A percentile compares a stretch with the other conserved stretches of the same genome.
Evolutionary conservation across 2,797 vertebrate species (phyloP).

Genomic region (Pithecia hirsuta): DNA sequence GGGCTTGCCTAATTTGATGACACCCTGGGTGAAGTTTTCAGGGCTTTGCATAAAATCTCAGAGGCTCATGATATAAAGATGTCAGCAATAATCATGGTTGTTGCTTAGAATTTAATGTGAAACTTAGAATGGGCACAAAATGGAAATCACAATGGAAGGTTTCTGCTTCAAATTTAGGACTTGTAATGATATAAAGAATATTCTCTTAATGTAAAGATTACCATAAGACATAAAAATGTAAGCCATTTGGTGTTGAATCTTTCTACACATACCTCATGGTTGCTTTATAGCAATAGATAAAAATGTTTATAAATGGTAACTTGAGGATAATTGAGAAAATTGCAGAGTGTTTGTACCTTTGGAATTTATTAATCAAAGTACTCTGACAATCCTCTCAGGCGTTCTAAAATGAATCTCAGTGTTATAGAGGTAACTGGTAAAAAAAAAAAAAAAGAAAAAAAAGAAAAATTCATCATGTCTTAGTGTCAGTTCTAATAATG

Average conservation of each 20-base stretch:
- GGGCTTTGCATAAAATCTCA: conserved; percentile 79
- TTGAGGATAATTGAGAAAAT: conserved; percentile 76
- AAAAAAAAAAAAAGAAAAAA: background rate
- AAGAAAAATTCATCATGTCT: background rate
- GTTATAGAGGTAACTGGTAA: background rate
- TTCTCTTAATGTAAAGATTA: conserved; percentile 74
- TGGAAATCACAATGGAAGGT: conserved; percentile 51
- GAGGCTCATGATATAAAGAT: conserved; percentile 78
- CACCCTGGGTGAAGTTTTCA: conserved; percentile 80
- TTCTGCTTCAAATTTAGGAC: conserved; percentile 67
- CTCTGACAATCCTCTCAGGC: conserved; percentile 24
- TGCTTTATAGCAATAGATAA: conserved; percentile 81
- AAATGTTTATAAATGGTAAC: conserved; percentile 83
- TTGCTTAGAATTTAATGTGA: conserved; percentile 77
- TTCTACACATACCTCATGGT: conserved; percentile 74
- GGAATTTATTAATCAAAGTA: conserved; percentile 56
- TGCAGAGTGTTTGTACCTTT: conserved; percentile 70
- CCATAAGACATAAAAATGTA: conserved; percentile 69
- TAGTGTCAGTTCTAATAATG: background rate
- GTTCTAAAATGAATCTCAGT: conserved; percentile 47
- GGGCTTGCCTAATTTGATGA: conserved; percentile 80
- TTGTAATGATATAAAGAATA: conserved; percentile 68
- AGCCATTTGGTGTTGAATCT: conserved; percentile 81
- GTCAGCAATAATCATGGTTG: conserved; percentile 78
- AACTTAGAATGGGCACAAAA: conserved; percentile 76